phyloP scores from a whole-genome alignment of 2,888 invertebrate species.

The Catocala sponsa region DNA sequence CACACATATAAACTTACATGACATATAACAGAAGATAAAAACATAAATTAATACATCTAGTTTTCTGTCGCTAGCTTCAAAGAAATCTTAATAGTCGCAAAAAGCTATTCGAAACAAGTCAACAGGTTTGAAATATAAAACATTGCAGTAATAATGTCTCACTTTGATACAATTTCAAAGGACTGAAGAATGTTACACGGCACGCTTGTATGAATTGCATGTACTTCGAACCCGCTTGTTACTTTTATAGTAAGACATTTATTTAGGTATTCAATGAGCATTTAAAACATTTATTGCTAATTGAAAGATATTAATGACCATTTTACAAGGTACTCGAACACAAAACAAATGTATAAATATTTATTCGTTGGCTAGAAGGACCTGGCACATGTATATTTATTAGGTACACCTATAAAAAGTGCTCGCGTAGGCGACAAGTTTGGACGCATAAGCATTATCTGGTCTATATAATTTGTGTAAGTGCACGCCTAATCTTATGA shows the following conservation, averaged over 20 bases:
- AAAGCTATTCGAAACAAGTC: slow-evolving; percentile 40
- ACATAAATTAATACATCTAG: slow-evolving; percentile 22
- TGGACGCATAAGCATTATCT: slow-evolving; percentile 13
- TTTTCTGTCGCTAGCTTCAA: slow-evolving; percentile 35
- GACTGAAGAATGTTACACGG: slow-evolving; percentile 31
- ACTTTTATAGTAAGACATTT: slow-evolving; percentile 5
- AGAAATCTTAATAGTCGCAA: slow-evolving; percentile 46
- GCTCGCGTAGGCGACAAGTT: slow-evolving; percentile 3
- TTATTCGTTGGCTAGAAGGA: neutral
- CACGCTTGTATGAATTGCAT: slow-evolving; percentile 21
- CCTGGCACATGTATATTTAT: neutral
- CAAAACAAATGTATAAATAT: slow-evolving; percentile 5
- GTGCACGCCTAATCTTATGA: slow-evolving; percentile 36
- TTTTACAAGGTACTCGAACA: slow-evolving; percentile 3
- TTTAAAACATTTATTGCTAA: slow-evolving; percentile 10
- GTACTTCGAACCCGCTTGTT: slow-evolving; percentile 8
- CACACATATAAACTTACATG: slow-evolving; percentile 11
- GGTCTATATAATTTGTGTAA: slow-evolving; percentile 29
- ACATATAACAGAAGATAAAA: slow-evolving; percentile 20
- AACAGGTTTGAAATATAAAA: slow-evolving; percentile 50
- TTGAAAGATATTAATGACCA: slow-evolving; percentile 11
- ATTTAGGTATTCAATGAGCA: slow-evolving; percentile 11
- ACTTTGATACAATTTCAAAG: slow-evolving; percentile 32
- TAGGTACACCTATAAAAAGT: slow-evolving; percentile 10
- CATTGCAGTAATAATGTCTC: slow-evolving; percentile 51